Conservation (phyloP, 2,888 invertebrate genomes). For the Caenorhabditis virilis region DNA sequence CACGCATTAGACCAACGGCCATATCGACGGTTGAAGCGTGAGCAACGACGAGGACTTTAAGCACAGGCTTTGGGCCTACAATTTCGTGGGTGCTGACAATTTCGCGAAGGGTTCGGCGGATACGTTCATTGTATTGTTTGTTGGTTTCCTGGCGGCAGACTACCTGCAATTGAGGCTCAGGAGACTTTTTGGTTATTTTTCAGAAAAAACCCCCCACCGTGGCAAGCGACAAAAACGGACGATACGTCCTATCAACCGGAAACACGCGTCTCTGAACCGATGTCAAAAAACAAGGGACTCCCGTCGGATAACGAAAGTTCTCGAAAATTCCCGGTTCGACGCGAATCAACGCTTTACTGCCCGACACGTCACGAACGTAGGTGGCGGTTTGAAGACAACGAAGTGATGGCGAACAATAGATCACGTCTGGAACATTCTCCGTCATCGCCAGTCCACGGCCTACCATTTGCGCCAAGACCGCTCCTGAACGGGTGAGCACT, state of each 20-base stretch:
- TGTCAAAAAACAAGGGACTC: constrained; percentile 32
- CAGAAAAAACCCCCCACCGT: too few species aligned
- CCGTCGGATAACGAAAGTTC: constrained; percentile 46
- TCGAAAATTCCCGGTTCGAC: constrained; percentile 60
- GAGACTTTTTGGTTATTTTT: too few species aligned
- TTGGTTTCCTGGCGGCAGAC: constrained; percentile 35
- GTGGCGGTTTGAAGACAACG: constrained; percentile 59
- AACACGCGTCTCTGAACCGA: constrained; percentile 28
- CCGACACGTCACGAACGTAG: constrained; percentile 31
- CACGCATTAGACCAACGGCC: constrained; percentile 49
- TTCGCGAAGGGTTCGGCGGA: constrained; percentile 30
- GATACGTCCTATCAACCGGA: constrained; percentile 39
- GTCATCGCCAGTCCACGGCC: constrained; percentile 45
- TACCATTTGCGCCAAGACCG: constrained; percentile 49
- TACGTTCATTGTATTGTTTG: constrained; percentile 44
- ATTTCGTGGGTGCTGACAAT: constrained; percentile 27
- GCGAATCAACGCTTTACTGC: constrained; percentile 34
- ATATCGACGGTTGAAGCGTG: constrained; percentile 64
- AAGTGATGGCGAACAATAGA: constrained; percentile 60
- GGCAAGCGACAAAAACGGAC: constrained; percentile 20
- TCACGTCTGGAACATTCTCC: constrained; percentile 48
- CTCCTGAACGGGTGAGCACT: constrained; percentile 51
- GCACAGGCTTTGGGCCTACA: constrained; percentile 1
- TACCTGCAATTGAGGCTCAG: too few species aligned
- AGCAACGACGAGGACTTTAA: constrained; percentile 45